A percentile compares a stretch with the other conserved stretches of the same genome.
Evolutionary conservation across 2,888 invertebrate species (phyloP).

Genomic region (Lycaena phlaeas): DNA sequence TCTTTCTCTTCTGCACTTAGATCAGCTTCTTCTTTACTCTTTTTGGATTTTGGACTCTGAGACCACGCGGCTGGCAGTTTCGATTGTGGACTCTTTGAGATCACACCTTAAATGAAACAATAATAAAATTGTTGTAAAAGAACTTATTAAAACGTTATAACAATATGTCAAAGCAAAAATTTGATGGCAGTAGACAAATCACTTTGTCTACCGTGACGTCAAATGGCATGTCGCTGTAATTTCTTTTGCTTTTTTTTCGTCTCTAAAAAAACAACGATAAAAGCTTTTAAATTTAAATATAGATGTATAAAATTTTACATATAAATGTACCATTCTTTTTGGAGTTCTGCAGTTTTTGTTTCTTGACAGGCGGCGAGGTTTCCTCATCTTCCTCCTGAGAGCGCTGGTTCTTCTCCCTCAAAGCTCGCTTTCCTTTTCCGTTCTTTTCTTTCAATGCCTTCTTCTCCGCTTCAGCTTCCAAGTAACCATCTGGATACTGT

Average conservation of each 20-base stretch:
- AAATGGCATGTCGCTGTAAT: no score
- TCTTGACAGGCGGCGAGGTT: constrained; percentile 16
- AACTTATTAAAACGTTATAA: no score
- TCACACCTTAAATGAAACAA: neutral
- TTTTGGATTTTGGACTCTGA: constrained; percentile 25
- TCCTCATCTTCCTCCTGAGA: constrained; percentile 28
- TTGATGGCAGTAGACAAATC: no score
- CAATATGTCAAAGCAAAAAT: no score
- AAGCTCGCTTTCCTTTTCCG: constrained; percentile 30
- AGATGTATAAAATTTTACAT: no score
- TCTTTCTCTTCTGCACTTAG: constrained; percentile 45
- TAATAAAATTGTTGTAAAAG: neutral
- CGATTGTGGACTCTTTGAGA: constrained; percentile 17
- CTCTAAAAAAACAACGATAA: no score
- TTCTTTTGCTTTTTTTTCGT: neutral
- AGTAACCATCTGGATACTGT: constrained; percentile 81
- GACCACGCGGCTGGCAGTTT: constrained; percentile 24
- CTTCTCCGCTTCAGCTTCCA: constrained; percentile 75
- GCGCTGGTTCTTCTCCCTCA: constrained; percentile 37
- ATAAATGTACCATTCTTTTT: neutral
- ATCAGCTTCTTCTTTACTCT: constrained; percentile 24
- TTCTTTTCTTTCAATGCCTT: constrained; percentile 41
- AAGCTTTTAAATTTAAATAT: no score
- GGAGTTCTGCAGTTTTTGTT: neutral
- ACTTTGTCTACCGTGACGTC: no score